phyloP scores from a whole-genome alignment of 2,113 vertebrate species.

The Tenebrosternarchus preto region DNA sequence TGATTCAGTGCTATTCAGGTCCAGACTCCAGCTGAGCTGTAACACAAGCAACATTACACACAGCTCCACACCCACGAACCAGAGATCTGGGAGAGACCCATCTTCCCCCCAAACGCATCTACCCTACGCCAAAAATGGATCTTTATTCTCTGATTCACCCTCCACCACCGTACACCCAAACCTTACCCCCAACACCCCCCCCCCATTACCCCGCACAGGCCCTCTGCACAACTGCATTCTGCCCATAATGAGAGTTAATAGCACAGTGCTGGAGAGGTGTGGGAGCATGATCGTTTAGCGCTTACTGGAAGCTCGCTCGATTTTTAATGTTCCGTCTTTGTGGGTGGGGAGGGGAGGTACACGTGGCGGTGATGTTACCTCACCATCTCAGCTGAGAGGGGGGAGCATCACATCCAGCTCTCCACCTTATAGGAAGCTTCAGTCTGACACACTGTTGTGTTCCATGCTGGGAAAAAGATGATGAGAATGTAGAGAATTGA shows the following conservation, averaged over 20 bases:
- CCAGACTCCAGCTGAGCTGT: conserved; percentile 27
- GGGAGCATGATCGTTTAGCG: conserved; percentile 39
- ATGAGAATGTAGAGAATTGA: conserved; percentile 26
- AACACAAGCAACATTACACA: conserved; percentile 10
- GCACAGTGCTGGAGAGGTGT: conserved; percentile 34
- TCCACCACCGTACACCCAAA: neutral
- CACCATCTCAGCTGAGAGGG: neutral
- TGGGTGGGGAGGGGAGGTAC: neutral
- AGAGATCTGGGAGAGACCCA: neutral
- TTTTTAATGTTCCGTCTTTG: conserved; percentile 45
- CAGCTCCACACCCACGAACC: conserved; percentile 8
- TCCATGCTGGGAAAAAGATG: conserved; percentile 13
- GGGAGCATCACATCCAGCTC: neutral
- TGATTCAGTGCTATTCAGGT: conserved; percentile 46
- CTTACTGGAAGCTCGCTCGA: conserved; percentile 23
- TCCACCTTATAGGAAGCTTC: conserved; percentile 4
- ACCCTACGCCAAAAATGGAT: conserved; percentile 9
- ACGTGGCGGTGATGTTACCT: neutral
- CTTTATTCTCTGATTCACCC: neutral
- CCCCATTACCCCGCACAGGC: neutral
- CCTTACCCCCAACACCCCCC: neutral
- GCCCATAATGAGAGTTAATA: conserved; percentile 47
- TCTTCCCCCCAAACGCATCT: neutral
- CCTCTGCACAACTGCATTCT: conserved; percentile 25
- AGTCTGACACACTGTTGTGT: neutral